Evolutionary conservation across 2,888 invertebrate genomes (phyloP).

Genomic region (Lasioglossum calceatum): DNA sequence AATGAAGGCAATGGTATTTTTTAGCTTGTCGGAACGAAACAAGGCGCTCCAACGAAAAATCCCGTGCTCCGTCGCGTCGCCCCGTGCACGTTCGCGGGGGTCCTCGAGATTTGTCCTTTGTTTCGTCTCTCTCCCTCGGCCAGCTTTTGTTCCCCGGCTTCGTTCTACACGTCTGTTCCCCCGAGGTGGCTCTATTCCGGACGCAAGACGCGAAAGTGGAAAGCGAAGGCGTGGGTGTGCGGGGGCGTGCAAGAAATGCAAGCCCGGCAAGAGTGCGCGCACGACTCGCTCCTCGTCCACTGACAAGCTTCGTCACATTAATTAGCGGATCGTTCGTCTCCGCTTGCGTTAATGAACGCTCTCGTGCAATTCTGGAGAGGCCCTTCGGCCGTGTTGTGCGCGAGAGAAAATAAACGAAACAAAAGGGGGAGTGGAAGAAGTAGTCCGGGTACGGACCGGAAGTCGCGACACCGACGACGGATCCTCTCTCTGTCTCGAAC

Average conservation of each 20-base stretch:
- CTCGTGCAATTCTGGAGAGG: conserved; percentile 60
- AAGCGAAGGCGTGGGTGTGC: conserved; percentile 21
- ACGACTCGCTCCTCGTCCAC: conserved; percentile 58
- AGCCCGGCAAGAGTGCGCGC: conserved; percentile 43
- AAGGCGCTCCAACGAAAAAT: not conserved
- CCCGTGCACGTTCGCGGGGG: not conserved
- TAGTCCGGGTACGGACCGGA: conserved; percentile 33
- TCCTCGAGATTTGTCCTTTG: conserved; percentile 7
- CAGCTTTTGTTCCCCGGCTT: conserved; percentile 14
- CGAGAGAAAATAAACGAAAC: conserved; percentile 61
- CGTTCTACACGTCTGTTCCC: not conserved
- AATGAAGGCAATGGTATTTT: not conserved
- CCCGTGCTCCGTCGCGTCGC: not conserved
- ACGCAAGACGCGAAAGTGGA: conserved; percentile 36
- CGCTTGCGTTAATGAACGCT: conserved; percentile 70
- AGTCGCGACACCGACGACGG: conserved; percentile 20
- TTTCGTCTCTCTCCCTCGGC: not conserved
- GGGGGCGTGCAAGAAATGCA: conserved; percentile 39
- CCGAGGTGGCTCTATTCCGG: not conserved
- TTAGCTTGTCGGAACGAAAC: not conserved
- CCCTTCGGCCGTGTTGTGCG: conserved; percentile 54
- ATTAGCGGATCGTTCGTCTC: conserved; percentile 71
- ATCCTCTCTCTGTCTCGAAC: conserved; percentile 15
- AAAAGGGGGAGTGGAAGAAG: conserved; percentile 36
- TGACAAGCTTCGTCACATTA: conserved; percentile 73